Evolutionary conservation across 1,140 invertebrate genomes (phyloP), one percentile per base, ranked within the genome.

Genomic region (Drosophila tropicalis): DNA sequence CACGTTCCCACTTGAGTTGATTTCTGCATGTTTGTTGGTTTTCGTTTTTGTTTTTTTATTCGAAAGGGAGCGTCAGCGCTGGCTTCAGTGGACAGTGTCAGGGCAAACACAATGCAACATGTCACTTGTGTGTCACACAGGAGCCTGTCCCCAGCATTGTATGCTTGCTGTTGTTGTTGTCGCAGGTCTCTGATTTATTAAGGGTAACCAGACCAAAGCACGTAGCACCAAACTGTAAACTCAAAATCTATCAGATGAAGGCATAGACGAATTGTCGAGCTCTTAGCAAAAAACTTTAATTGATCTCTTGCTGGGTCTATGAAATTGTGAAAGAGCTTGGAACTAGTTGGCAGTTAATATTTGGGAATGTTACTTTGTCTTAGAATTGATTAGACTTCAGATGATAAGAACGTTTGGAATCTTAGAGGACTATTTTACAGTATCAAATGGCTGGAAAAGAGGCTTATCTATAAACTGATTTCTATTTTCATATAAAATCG

Each of bases 111-210:
- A 79, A 78, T 72, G 76, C 75, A 78, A 78, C 75, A 79, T 78
- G 76, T 79, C 76, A 78, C 74, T 78, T 60, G 67, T 78, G 75
- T 72, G 36, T 39, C 36, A 39, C 75, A 61, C 40, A 51, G 58
- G 66, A 61, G 74, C 54, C 73, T 76, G 73, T 44, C 73, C 41
- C 29, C 60, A 60, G 76, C 73, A 76, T 69, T 76, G 73, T 58
- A 10, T 39, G 56, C 36, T 58, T 39, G 60, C 34, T 47, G 44
- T 15, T 44, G 40, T n/a, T 29, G 60, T 77, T 78, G 75, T 77
- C 75, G 74, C 58, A 41, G 93, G 17, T 47, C 34, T 58, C 74
- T 85, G 82, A 85, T 85, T 85, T 81, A 85, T 85, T 70, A 62
- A 56, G 41, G 47, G 40, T 13, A 47, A 34, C 56, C 44, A 51